Evolutionary conservation across 2,888 invertebrate genomes (phyloP).

Genomic region (Clistopyga incitator): DNA sequence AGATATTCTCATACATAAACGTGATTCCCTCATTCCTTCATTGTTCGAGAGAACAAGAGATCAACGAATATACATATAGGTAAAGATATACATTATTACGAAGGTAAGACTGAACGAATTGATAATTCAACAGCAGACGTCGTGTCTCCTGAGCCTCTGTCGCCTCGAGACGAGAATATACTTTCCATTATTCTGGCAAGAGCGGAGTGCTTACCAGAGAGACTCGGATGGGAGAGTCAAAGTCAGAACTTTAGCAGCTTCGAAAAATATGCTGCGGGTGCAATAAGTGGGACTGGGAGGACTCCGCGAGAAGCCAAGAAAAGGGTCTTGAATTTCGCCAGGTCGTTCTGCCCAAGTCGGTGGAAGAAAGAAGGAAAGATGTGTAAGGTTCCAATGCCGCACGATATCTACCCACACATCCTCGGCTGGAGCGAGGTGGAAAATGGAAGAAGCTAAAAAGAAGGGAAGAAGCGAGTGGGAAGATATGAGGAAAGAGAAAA

Average conservation of each 20-base stretch:
- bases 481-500: slow-evolving; percentile 41
- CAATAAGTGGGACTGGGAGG: slow-evolving; percentile 19
- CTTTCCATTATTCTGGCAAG: slow-evolving; percentile 28
- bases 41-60: slow-evolving; percentile 9
- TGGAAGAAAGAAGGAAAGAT: slow-evolving; percentile 5
- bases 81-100: slow-evolving; percentile 10
- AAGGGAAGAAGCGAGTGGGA: slow-evolving; percentile 15
- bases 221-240: not conserved
- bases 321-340: slow-evolving; percentile 11
- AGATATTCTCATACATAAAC: slow-evolving; percentile 20
- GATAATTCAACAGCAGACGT: slow-evolving; percentile 22
- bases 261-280: slow-evolving; percentile 22
- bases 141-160: not conserved
- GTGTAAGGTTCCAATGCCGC: not conserved
- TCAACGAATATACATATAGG: slow-evolving; percentile 13
- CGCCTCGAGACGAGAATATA: slow-evolving; percentile 9
- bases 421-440: slow-evolving; percentile 7
- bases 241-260: slow-evolving; percentile 24
- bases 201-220: not conserved
- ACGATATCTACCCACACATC: not conserved
- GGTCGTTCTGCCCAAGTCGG: not conserved
- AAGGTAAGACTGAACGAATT: slow-evolving; percentile 25
- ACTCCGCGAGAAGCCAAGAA: not conserved
- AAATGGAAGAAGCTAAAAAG: slow-evolving; percentile 10
- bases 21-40: not conserved